Base-by-base conservation (phyloP, 2,888 invertebrate species). In the Morpho achilles region DNA sequence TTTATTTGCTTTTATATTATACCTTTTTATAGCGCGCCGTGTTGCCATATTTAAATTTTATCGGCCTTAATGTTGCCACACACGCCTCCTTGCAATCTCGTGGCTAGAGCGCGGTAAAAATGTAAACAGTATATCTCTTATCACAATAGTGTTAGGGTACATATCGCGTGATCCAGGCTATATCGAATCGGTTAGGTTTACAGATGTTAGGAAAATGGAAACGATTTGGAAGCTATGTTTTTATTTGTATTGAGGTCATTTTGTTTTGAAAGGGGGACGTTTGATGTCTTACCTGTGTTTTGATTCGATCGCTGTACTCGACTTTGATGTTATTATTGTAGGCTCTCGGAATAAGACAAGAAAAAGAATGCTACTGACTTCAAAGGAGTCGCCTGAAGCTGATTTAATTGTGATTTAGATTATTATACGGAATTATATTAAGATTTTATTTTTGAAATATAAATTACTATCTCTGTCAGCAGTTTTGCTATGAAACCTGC, bases 41-140 rank as follows among this genome's bases (percentile, higher is more conserved):
- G 87, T 83, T 82, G 83, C 87, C 84, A 84, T 89, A 89, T 89
- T 89, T 89, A 88, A 89, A 88, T 89, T 87, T 88, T 88, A 87
- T 88, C 84, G 76, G 82, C 85, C 87, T 87, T 88, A 89, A 88
- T 87, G 87, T 87, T 81, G 79, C 87, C 88, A 86, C 87, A 87
- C 83, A 84, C 85, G 82, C 79, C 77, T 79, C 79, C 80, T 80
- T 78, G 83, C 87, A 84, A 87, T 87, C 82, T 87, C 84, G 84
- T 86, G 82, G 80, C 80, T 79, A 80, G 79, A 80, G 79, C 74
- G 69, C 72, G 66, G 67, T 80, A 69, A 79, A 56, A 4, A 63
- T 70, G 51, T 47, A 6, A 16, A 46, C 5, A 39, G 52, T 42
- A 40, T 7, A 39, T 22, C 56, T 69, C 69, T 56, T 83, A 74